phyloP scores from a whole-genome alignment of 2,113 vertebrate species.

The Prunella himalayana region DNA sequence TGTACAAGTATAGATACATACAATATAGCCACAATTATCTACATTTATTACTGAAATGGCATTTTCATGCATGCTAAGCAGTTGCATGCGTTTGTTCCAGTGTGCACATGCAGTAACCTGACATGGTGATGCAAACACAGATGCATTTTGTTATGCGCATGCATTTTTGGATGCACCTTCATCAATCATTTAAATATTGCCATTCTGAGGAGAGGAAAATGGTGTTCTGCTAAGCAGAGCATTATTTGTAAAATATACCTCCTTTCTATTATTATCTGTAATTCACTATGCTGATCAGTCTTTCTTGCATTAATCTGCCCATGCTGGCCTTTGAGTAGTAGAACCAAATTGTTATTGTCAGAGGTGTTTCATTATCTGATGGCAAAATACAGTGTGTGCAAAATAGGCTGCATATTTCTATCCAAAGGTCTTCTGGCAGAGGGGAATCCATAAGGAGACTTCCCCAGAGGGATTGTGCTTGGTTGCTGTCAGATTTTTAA shows the following conservation, averaged over 20 bases:
- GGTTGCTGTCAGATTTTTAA: neutral
- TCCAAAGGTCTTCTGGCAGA: conserved; percentile 53
- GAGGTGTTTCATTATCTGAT: conserved; percentile 33
- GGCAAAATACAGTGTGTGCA: neutral
- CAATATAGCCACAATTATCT: conserved; percentile 35
- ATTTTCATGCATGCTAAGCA: conserved; percentile 55
- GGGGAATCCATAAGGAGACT: conserved; percentile 20
- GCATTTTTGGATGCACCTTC: conserved; percentile 52
- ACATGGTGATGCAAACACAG: conserved; percentile 47
- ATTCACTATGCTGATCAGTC: conserved; percentile 19
- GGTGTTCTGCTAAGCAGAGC: conserved; percentile 16
- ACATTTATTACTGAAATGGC: conserved; percentile 42
- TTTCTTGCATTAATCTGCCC: conserved; percentile 36
- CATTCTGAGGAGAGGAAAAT: neutral
- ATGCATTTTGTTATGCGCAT: conserved; percentile 60
- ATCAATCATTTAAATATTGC: conserved; percentile 46
- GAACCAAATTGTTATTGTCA: conserved; percentile 30
- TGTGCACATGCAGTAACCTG: conserved; percentile 54
- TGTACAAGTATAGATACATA: conserved; percentile 62
- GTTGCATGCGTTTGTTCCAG: conserved; percentile 52
- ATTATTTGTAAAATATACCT: conserved; percentile 7
- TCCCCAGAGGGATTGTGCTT: conserved; percentile 5
- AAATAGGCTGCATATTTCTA: conserved; percentile 44
- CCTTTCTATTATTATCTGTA: neutral
- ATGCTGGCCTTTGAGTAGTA: conserved; percentile 40